Evolutionary conservation across 2,113 vertebrate genomes (phyloP), one percentile per base, ranked within the genome.

Genomic region (Vidua chalybeata): DNA sequence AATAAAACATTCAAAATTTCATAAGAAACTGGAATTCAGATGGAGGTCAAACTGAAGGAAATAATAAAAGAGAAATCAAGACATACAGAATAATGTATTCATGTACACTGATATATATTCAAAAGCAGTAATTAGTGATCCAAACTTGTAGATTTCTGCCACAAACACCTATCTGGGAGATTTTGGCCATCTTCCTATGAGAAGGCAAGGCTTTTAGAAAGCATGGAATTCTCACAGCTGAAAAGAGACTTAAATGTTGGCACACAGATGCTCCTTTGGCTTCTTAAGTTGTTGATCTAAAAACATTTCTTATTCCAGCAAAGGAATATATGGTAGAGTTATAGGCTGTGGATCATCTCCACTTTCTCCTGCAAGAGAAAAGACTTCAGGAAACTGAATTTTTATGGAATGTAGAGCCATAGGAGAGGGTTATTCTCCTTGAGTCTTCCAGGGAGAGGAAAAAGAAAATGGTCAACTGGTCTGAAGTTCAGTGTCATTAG

Each of bases 231-330:
- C 67, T 84, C 75, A 84, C 75, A 89, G 81, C 82, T 89, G 69
- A 93, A 81, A 86, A 89, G 59, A 79, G 43, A 27, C 66, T 94
- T 93, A 52, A 83, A 39, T 92, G 87, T 69, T 96, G 88, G 87
- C 78, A 92, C 66, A 81, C 15, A 77, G 67, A 82, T 89, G 45
- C 77, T 92, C 48, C 84, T 68, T 37, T 94, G 67, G 76, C 68
- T 91, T 87, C 91, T 78, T 90, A 62, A 93, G 56, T 43, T 95
- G 81, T 94, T 93, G 87, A 87, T 94, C 78, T 91, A 84, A 91
- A 95, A 95, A 63, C 17, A 64, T 89, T 90, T 85, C 59, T 93
- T 89, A 33, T 83, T 89, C 52, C 62, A 78, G 35, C 77, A 64
- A 82, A 82, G 61, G 52, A 87, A 61, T 73, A 68, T 80, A 92